Conservation (phyloP, 2,113 vertebrate genomes). For the Apistogramma diplotaenia region DNA sequence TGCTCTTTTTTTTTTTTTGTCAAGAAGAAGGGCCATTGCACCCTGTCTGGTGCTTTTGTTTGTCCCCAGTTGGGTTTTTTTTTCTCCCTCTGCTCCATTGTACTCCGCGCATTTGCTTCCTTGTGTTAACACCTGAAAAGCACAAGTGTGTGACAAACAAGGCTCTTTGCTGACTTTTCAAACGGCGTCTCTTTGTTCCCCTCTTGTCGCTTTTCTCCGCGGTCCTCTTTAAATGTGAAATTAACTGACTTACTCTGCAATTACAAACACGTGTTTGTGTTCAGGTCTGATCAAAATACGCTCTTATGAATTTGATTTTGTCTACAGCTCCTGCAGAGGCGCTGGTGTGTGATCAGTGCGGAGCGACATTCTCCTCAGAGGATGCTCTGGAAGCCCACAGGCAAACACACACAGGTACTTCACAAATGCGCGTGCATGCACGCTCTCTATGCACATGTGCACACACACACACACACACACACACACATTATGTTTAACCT, state of each 20-base stretch:
- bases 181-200: slow-evolving; percentile 32
- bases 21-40: slow-evolving; percentile 69
- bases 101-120: slow-evolving; percentile 75
- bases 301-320: slow-evolving; percentile 37
- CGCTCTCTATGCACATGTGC: neutral
- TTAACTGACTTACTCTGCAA: slow-evolving; percentile 36
- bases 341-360: slow-evolving; percentile 95
- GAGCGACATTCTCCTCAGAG: slow-evolving; percentile 93
- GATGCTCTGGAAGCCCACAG: slow-evolving; percentile 93
- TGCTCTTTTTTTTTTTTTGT: slow-evolving; percentile 81
- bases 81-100: slow-evolving; percentile 78
- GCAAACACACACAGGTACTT: slow-evolving; percentile 91
- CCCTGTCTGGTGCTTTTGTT: slow-evolving; percentile 87
- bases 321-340: slow-evolving; percentile 91
- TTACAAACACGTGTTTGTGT: slow-evolving; percentile 27
- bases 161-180: slow-evolving; percentile 45
- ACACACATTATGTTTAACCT: slow-evolving; percentile 5
- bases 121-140: slow-evolving; percentile 66
- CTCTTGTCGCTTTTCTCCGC: neutral
- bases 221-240: slow-evolving; percentile 9
- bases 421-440: neutral
- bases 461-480: neutral
- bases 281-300: slow-evolving; percentile 26
- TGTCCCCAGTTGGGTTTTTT: slow-evolving; percentile 80
- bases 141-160: slow-evolving; percentile 42